Conservation (phyloP, 1,140 invertebrate species). For the silkworm (Bombyx mori) region DNA sequence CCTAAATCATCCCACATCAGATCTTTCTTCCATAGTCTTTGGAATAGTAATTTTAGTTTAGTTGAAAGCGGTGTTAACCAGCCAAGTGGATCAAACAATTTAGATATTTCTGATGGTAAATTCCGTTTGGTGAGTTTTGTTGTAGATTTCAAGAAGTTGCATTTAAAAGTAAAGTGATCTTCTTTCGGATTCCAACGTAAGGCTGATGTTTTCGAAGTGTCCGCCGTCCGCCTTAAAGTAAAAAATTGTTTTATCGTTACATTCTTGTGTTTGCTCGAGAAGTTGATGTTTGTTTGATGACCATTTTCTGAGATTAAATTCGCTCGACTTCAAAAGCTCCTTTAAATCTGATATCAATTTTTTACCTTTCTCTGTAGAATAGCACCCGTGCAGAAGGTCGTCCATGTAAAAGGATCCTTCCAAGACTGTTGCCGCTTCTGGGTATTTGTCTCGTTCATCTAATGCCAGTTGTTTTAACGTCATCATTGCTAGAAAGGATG, state of each 20-base stretch:
- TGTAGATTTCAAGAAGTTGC: background rate
- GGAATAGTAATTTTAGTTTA: too few species aligned
- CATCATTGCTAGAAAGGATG: background rate
- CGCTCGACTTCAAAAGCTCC: too few species aligned
- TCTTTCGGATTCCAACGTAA: conserved; percentile 8
- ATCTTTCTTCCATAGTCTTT: background rate
- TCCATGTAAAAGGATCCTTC: background rate
- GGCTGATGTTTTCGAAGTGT: conserved; percentile 9
- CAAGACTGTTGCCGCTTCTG: background rate
- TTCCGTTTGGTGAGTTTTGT: conserved; percentile 3
- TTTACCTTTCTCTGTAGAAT: background rate
- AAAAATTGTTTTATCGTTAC: conserved; percentile 4
- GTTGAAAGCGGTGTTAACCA: background rate
- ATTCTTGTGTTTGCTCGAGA: conserved; percentile 4
- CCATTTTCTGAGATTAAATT: too few species aligned
- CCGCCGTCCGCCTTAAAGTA: conserved; percentile 4
- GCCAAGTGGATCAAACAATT: conserved; percentile 2
- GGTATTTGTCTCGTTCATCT: background rate
- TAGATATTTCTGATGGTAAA: conserved; percentile 6
- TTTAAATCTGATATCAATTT: too few species aligned
- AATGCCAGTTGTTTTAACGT: conserved; percentile 1
- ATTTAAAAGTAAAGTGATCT: conserved; percentile 10
- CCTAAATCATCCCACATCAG: conserved; percentile 7
- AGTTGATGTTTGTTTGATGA: conserved; percentile 11
- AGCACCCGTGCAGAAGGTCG: background rate